Evolutionary conservation across 1,140 invertebrate genomes (phyloP), one percentile per base, ranked within the genome.

Genomic region (Sminthurinus signatus): DNA sequence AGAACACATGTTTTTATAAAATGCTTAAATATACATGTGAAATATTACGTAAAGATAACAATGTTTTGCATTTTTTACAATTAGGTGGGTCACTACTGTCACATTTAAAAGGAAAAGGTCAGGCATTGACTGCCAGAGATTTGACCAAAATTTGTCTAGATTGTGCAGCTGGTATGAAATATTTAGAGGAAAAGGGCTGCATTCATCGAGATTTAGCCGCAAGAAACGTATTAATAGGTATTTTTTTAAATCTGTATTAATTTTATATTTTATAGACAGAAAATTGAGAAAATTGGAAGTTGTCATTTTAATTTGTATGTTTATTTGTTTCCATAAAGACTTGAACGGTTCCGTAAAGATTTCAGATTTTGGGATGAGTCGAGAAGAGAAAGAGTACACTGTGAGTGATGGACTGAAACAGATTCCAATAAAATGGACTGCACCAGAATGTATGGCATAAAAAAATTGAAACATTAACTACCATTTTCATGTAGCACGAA

Each of bases 361-460:
- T 28, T 70, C 68, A 0, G 65, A 72, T 46, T 70, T 72, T 54
- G 94, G 95, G 67, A 97, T 98, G 93, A 97, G 93, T 0, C 80
- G 94, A 39, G 94, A 98, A 78, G 93, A 96, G 76, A 89, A 96
- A 76, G 93, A 96, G 76, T 98, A 98, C 73, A 93, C 91, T 65
- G 93, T 97, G 42, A 96, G 93, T 0, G 91, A 95, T 72, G 93
- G 93, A 25, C 93, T 97, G 89, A 96, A 97, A 78, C 93, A 97
- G 80, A 97, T 98, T 75, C 93, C 93, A 0, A 96, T 98, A 50
- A 97, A 97, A 77, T 97, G 93, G 94, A 96, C 93, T 1, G 93
- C 93, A 2, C 93, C 93, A 2, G 93, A 98, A 80, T n/a, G n/a
- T n/a, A n/a, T n/a, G n/a, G n/a, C n/a, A n/a, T n/a, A n/a, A n/a